phyloP scores from a whole-genome alignment of 1,140 invertebrate species.

The Drosophila athabasca region DNA sequence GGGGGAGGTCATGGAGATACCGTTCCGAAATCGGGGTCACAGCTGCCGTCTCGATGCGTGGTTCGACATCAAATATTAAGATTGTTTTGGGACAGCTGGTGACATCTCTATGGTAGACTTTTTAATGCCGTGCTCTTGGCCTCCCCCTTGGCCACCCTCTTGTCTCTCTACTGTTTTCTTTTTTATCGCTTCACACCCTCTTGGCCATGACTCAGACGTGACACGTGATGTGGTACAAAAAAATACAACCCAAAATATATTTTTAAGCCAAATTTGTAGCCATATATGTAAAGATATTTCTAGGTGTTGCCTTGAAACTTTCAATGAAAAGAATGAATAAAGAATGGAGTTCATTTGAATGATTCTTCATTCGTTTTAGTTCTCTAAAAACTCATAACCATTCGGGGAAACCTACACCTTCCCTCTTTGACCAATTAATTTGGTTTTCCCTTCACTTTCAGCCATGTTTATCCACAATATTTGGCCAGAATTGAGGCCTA shows the following conservation, averaged over 20 bases:
- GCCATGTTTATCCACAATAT: conserved; percentile 13
- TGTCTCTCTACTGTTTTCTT: conserved; percentile 3
- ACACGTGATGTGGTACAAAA: background rate
- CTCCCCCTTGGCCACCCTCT: background rate
- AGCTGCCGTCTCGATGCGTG: conserved; percentile 54
- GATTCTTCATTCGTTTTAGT: too few relatives aligned
- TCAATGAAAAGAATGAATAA: too few relatives aligned
- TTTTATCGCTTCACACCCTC: conserved; percentile 43
- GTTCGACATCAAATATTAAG: conserved; percentile 78
- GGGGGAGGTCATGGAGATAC: too few relatives aligned
- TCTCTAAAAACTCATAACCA: too few relatives aligned
- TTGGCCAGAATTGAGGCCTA: conserved; percentile 14
- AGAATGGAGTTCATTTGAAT: too few relatives aligned
- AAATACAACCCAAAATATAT: background rate
- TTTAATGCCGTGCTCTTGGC: conserved; percentile 14
- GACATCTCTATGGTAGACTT: conserved; percentile 52
- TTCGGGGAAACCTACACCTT: background rate
- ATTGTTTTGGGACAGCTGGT: conserved; percentile 70
- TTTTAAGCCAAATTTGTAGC: too few relatives aligned
- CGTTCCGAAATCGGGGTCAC: conserved; percentile 34
- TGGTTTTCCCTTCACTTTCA: background rate
- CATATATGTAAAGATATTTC: too few relatives aligned
- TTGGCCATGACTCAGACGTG: conserved; percentile 11
- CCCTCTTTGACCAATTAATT: conserved; percentile 10
- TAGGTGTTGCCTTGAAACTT: too few relatives aligned